Percentiles rank a stretch among this genome's conserved stretches.
Conservation (phyloP, 2,888 invertebrate genomes). For the Anticlea derivata region DNA sequence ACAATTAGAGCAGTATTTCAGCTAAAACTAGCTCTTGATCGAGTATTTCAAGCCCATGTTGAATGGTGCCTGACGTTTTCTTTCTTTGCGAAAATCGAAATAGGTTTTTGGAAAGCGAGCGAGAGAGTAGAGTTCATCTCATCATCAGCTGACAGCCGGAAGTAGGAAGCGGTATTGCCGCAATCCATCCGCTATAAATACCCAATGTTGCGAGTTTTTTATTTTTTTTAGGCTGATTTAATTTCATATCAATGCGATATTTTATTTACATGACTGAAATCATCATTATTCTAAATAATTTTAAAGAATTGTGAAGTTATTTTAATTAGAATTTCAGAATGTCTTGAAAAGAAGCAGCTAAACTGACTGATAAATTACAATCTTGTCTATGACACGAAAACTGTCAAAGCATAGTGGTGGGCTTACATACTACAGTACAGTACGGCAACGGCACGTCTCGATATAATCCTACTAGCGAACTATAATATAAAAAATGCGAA, state of each 20-base stretch:
- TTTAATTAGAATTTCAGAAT: too few species aligned
- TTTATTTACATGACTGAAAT: too few species aligned
- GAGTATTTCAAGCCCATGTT: conserved; percentile 84
- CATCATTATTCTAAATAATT: too few species aligned
- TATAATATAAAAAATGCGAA: too few species aligned
- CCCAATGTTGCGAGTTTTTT: conserved; percentile 5
- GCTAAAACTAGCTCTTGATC: conserved; percentile 83
- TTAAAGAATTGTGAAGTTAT: too few species aligned
- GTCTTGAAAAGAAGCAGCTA: too few species aligned
- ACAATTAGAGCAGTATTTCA: conserved; percentile 83
- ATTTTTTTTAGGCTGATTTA: not conserved
- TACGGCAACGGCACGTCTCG: too few species aligned
- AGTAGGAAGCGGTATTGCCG: conserved; percentile 41
- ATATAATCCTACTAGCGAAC: too few species aligned
- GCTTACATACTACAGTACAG: too few species aligned
- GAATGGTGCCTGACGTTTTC: conserved; percentile 84
- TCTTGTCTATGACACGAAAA: conserved; percentile 1
- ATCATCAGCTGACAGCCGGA: conserved; percentile 84
- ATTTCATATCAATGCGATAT: too few species aligned
- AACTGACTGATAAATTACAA: too few species aligned
- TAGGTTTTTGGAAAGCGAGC: conserved; percentile 78
- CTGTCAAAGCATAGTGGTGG: not conserved
- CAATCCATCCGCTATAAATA: not conserved
- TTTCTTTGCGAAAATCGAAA: conserved; percentile 82
- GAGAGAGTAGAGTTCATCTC: too few species aligned